Conservation (phyloP, 1,140 invertebrate genomes). For the Paraescarpia echinospica region DNA sequence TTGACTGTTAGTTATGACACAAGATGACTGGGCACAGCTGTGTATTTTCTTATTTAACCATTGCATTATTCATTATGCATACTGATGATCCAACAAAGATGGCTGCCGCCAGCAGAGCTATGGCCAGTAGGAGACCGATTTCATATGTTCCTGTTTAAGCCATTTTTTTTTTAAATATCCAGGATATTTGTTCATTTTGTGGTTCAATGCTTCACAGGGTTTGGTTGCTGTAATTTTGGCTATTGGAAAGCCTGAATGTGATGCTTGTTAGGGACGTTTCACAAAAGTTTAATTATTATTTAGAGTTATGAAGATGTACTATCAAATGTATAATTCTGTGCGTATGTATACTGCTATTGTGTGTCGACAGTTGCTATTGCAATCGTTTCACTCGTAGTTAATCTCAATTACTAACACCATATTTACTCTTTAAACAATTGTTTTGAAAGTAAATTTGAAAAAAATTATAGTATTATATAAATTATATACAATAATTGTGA, state of each 20-base stretch:
- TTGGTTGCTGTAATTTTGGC: not conserved
- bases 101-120: not conserved
- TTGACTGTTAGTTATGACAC: not conserved
- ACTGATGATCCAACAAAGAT: not conserved
- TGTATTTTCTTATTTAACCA: no score
- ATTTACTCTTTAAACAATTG: not conserved
- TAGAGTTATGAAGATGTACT: not conserved
- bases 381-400: not conserved
- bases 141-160: not conserved
- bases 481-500: not conserved
- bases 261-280: not conserved
- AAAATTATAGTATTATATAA: not conserved
- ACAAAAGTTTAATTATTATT: not conserved
- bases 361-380: no score
- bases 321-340: not conserved
- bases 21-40: not conserved
- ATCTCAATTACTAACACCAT: not conserved
- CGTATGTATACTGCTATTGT: not conserved
- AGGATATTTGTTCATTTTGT: not conserved
- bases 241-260: not conserved
- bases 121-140: not conserved
- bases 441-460: not conserved
- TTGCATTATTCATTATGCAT: no score
- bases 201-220: not conserved
- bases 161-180: not conserved